Base-by-base conservation (phyloP, 2,113 vertebrate species). In the Philantomba maxwellii region DNA sequence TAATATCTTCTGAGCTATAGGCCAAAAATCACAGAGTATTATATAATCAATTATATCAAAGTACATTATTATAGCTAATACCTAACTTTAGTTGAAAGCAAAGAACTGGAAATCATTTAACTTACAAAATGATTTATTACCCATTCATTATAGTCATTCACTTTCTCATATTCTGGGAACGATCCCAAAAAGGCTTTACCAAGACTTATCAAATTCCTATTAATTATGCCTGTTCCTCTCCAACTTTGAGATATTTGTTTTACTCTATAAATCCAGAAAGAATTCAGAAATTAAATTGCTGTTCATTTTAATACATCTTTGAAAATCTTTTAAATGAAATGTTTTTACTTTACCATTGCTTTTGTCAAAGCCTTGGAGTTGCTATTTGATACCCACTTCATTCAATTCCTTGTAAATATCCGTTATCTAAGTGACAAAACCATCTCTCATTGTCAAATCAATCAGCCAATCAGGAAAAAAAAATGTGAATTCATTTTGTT, bases 121-220 rank as follows among this genome's bases (percentile, higher is more conserved):
- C 45, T 73, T 93, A 73, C 33, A 94, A 91, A 62, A 33, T 87
- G 57, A 87, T 73, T 84, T 84, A 83, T 62, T 91, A 87, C n/a
- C 28, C 92, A 91, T 80, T 96, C 66, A 94, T 90, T 92, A 58
- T 11, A 88, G 51, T 73, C 58, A 87, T 91, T 97, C 33, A 66
- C 30, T 93, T 92, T 78, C 62, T 92, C 49, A 55, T 91, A 94
- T 96, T 80, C 94, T 90, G 75, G 64, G 78, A 93, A 81, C 4
- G 43, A 94, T 90, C 82, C 51, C 75, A 80, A 89, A 97, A 94
- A 47, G 43, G 33, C 7, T 89, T 94, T 95, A 85, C 5, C 33
- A 80, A 87, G 64, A 96, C 17, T 90, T 93, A 64, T 94, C 57
- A 97, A 96, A 80, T 95, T 77, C 92, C 80, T 83, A 13, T 92